A percentile compares a stretch with the other conserved stretches of the same genome.
Evolutionary conservation across 2,797 vertebrate genomes (phyloP).

Genomic region (Microctenopoma steveboyesi): DNA sequence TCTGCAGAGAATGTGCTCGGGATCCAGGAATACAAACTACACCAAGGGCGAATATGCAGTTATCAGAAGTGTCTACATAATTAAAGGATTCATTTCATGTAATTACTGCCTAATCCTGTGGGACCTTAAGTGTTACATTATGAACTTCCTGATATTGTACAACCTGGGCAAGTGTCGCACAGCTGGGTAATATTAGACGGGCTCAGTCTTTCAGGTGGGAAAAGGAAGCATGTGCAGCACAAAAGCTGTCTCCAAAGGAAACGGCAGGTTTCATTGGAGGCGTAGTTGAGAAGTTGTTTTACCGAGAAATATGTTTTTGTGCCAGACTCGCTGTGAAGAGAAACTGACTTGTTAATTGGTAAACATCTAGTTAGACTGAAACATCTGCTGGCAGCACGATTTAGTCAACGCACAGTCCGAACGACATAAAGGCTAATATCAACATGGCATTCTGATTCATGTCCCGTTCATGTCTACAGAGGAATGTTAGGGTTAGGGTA

Average conservation of each 20-base stretch:
- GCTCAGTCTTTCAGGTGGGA: constrained; percentile 51
- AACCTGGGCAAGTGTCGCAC: constrained; percentile 69
- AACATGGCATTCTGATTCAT: background rate
- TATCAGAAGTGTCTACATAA: constrained; percentile 83
- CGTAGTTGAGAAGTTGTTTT: background rate
- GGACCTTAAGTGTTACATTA: constrained; percentile 78
- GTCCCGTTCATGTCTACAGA: no score
- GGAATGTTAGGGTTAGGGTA: no score
- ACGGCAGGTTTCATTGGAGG: background rate
- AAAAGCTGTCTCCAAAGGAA: background rate
- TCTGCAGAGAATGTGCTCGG: constrained; percentile 78
- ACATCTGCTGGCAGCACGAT: no score
- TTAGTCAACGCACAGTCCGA: background rate
- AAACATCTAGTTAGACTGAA: background rate
- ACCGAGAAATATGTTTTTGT: background rate
- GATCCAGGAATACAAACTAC: constrained; percentile 81
- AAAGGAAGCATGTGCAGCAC: constrained; percentile 3
- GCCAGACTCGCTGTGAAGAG: background rate
- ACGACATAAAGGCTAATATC: background rate
- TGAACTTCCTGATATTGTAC: constrained; percentile 82
- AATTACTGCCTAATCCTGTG: constrained; percentile 81
- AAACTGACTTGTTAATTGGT: background rate
- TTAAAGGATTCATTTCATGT: constrained; percentile 86
- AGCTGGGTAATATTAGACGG: constrained; percentile 61
- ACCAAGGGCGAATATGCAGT: constrained; percentile 82